These are phyloP conservation scores for Decapterus maruadsi DNA, from an alignment of 2,797 vertebrate species.

Conservation along the genomic window DNA sequence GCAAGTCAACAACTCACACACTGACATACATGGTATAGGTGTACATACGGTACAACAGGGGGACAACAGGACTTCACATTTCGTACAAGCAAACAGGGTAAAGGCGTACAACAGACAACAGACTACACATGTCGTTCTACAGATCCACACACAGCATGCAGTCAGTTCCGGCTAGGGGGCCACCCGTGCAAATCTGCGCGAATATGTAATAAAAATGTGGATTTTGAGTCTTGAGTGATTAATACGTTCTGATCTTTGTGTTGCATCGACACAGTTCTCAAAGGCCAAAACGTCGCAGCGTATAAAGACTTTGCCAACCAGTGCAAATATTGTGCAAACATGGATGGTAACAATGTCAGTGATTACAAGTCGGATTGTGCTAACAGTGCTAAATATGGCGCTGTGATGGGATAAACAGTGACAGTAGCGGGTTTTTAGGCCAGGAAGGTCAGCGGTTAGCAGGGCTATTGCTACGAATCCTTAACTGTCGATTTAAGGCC, in stretches of 20 bases:
- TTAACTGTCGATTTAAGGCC: not conserved
- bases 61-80: conserved; percentile 52
- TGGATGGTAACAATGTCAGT: conserved; percentile 25
- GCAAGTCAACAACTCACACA: conserved; percentile 37
- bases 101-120: conserved; percentile 48
- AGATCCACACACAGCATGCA: conserved; percentile 62
- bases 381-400: conserved; percentile 30
- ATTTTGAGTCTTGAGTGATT: conserved; percentile 36
- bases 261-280: conserved; percentile 21
- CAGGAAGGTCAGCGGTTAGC: conserved; percentile 11
- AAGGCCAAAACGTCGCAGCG: conserved; percentile 42
- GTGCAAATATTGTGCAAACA: conserved; percentile 34
- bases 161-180: conserved; percentile 47
- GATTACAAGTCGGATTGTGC: conserved; percentile 46
- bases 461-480: conserved; percentile 7
- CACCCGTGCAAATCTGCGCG: conserved; percentile 40
- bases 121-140: conserved; percentile 50
- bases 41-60: conserved; percentile 56
- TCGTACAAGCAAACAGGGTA: conserved; percentile 53
- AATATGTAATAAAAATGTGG: conserved; percentile 42
- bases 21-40: conserved; percentile 47
- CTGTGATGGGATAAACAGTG: conserved; percentile 17
- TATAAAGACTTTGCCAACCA: conserved; percentile 14
- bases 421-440: conserved; percentile 25
- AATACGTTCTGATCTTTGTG: conserved; percentile 41